phyloP scores from a whole-genome alignment of 2,888 invertebrate species.

The Heliconius cydno region DNA sequence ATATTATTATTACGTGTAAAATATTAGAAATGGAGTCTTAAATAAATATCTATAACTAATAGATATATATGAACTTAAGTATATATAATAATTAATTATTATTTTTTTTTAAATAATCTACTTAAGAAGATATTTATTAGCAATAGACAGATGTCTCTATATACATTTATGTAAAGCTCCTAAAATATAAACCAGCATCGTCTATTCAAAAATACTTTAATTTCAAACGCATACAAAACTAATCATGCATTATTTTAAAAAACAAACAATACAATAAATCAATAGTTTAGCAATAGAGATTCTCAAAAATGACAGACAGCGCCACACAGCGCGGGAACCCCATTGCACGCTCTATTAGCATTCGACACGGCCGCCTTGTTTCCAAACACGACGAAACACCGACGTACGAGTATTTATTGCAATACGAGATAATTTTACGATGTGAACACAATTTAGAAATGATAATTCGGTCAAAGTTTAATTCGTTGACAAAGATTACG shows the following conservation, averaged over 20 bases:
- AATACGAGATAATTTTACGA: slow-evolving; percentile 80
- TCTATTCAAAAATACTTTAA: neutral
- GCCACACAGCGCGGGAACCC: slow-evolving; percentile 60
- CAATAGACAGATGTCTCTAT: neutral
- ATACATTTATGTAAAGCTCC: neutral
- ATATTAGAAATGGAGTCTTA: neutral
- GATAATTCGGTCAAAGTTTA: slow-evolving; percentile 83
- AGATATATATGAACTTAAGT: too few relatives aligned
- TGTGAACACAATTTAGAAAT: slow-evolving; percentile 71
- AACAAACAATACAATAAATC: slow-evolving; percentile 50
- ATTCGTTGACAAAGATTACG: slow-evolving; percentile 78
- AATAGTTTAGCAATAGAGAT: slow-evolving; percentile 51
- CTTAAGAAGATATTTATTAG: too few relatives aligned
- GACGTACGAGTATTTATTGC: slow-evolving; percentile 68
- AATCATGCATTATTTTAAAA: slow-evolving; percentile 16
- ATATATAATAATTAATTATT: too few relatives aligned
- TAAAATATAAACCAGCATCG: neutral
- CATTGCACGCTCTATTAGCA: slow-evolving; percentile 74
- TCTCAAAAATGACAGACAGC: slow-evolving; percentile 56
- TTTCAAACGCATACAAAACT: neutral
- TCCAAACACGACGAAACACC: slow-evolving; percentile 69
- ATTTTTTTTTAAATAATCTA: too few relatives aligned
- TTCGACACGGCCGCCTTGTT: slow-evolving; percentile 77
- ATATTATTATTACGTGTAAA: neutral
- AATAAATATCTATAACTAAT: too few relatives aligned